phyloP scores from a whole-genome alignment of 2,113 vertebrate species.

The Cyprinodon variegatus region DNA sequence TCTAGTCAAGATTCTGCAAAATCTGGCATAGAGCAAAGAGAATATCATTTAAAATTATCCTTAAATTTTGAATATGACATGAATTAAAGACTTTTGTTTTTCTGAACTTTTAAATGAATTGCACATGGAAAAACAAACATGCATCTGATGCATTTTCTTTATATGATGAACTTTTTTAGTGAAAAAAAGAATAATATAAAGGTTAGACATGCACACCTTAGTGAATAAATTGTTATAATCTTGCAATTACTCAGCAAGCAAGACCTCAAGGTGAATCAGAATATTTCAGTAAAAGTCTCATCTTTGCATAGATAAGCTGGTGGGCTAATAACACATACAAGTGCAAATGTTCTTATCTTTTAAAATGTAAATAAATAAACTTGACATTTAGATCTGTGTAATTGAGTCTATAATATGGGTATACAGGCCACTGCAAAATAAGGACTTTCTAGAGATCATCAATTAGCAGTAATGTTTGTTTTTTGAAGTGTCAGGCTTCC shows the following conservation, averaged over 20 bases:
- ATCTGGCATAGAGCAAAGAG: not conserved
- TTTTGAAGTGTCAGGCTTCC: constrained; percentile 36
- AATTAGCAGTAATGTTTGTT: not conserved
- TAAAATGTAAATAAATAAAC: no score
- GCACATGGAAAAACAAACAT: not conserved
- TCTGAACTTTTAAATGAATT: not conserved
- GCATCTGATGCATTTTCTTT: not conserved
- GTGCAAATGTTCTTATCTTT: no score
- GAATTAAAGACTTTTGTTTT: not conserved
- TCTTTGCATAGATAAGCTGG: not conserved
- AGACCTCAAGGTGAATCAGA: not conserved
- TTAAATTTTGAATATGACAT: not conserved
- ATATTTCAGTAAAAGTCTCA: not conserved
- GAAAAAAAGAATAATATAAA: no score
- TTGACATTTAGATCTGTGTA: no score
- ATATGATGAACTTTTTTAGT: no score
- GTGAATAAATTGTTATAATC: not conserved
- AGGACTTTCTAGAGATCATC: no score
- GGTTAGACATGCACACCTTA: no score
- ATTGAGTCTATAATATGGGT: not conserved
- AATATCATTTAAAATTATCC: not conserved
- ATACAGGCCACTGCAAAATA: no score
- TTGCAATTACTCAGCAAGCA: no score
- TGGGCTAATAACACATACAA: not conserved
- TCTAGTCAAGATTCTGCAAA: constrained; percentile 5